These are phyloP conservation scores for Pteronura brasiliensis DNA, from an alignment of 2,113 vertebrate genomes.

Conservation along the genomic window DNA sequence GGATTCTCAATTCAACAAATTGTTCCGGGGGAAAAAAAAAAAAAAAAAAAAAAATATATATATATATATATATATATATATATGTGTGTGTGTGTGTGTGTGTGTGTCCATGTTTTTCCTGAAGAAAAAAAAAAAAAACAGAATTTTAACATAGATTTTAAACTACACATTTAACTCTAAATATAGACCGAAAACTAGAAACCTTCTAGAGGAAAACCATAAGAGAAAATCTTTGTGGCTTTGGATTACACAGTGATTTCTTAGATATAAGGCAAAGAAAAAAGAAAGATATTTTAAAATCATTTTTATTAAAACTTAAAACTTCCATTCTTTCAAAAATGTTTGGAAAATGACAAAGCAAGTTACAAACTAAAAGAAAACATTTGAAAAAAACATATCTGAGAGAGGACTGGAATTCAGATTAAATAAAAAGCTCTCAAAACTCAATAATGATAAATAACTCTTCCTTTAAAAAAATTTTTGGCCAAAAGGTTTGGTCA, in stretches of 20 bases:
- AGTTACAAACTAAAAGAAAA: neutral
- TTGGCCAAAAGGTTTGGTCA: neutral
- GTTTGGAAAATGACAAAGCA: neutral
- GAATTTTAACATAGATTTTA: neutral
- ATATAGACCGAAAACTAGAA: neutral
- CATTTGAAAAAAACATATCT: neutral
- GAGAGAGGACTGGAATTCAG: neutral
- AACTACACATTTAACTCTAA: neutral
- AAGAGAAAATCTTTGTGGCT: neutral
- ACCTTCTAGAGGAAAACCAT: neutral
- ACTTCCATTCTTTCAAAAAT: neutral
- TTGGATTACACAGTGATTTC: neutral
- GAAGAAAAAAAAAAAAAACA: neutral
- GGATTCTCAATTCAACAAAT: neutral
- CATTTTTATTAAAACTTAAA: neutral
- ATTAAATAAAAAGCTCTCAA: neutral
- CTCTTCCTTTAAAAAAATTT: neutral
- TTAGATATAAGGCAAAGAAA: neutral
- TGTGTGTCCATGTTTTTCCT: neutral
- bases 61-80: too few relatives aligned
- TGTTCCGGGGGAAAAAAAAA: neutral
- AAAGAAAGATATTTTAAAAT: neutral
- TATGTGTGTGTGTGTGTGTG: too few relatives aligned
- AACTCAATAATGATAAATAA: neutral
- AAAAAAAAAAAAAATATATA: too few relatives aligned